Base-by-base conservation (phyloP, 1,140 invertebrate species). In the Heliconius eleuchia region DNA sequence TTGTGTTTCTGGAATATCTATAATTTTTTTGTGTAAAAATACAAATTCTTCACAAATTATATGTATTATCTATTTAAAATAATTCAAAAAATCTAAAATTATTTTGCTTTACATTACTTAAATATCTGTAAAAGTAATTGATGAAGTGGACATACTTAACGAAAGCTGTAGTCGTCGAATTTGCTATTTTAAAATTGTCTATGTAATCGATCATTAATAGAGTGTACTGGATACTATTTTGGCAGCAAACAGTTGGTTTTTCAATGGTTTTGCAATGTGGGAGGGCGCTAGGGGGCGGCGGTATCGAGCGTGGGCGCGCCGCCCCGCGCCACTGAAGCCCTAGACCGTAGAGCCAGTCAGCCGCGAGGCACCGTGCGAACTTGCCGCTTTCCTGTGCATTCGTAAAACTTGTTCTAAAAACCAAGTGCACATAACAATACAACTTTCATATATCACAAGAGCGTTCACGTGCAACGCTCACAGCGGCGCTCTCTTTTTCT, bases 231-330 rank as follows among this genome's bases (percentile, higher is more conserved):
- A 77, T 77, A 75, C n/a, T 78, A 84, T 89, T 91, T 91, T 86
- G 78, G 83, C 82, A 87, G 85, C 87, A 90, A 89, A 86, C 84
- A 85, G 86, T 91, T 88, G 85, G 87, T 84, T 91, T 91, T 92
- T 92, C 87, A 92, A 92, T 91, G 89, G 88, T 89, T 91, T 92
- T 89, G 90, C 87, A 90, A 91, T 87, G 91, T 90, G 89, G 91
- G 92, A 91, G 91, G 92, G 91, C 85, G 88, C 82, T 86, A 86
- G 89, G 88, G 88, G 90, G 91, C 89, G 88, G 88, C 88, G 87
- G 87, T 92, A 93, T 92, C 87, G 92, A 94, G 90, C 92, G 92
- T 92, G 90, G 91, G 91, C 89, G 90, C 89, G 91, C 86, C 89
- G 91, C 90, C 89, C 90, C 88, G 89, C 87, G 86, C 84, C 80